These are phyloP conservation scores for Stichopus horrens DNA, from an alignment of 53 echinoderm and acorn worm genomes.

Conservation along the genomic window DNA sequence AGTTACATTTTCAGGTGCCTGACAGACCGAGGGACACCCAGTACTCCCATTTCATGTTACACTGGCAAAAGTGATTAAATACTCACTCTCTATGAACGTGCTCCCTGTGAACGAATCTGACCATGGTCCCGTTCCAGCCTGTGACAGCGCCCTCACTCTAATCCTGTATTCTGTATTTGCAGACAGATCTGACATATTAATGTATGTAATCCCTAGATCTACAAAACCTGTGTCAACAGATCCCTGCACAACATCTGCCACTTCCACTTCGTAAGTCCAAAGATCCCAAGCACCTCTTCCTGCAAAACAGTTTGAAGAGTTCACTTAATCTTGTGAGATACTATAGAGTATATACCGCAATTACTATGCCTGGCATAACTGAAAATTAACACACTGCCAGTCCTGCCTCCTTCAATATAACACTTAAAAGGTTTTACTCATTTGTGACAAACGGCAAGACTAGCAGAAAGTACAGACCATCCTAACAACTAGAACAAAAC, in stretches of 20 bases:
- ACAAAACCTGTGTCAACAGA: background rate
- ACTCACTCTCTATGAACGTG: constrained; percentile 69
- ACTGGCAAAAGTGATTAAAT: background rate
- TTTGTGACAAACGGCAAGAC: too few species aligned
- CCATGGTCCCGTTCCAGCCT: constrained; percentile 64
- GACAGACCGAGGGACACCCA: too few species aligned
- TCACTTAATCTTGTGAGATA: background rate
- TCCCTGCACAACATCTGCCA: constrained; percentile 39
- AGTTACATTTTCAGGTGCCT: too few species aligned
- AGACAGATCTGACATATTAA: constrained; percentile 37
- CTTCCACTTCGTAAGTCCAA: constrained; percentile 66
- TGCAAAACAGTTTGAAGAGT: constrained; percentile 30
- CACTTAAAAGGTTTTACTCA: too few species aligned
- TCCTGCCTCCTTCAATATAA: too few species aligned
- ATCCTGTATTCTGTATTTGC: constrained; percentile 60
- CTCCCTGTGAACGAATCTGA: constrained; percentile 69
- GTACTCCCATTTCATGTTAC: too few species aligned
- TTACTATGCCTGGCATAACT: background rate
- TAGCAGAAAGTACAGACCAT: too few species aligned
- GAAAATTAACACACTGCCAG: background rate
- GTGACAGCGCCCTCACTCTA: constrained; percentile 75
- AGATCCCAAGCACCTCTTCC: constrained; percentile 78
- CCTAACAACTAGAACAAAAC: background rate
- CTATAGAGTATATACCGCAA: background rate
- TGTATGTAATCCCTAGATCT: background rate